phyloP scores from a whole-genome alignment of 1,140 invertebrate genomes.

The Dinoponera quadriceps region DNA sequence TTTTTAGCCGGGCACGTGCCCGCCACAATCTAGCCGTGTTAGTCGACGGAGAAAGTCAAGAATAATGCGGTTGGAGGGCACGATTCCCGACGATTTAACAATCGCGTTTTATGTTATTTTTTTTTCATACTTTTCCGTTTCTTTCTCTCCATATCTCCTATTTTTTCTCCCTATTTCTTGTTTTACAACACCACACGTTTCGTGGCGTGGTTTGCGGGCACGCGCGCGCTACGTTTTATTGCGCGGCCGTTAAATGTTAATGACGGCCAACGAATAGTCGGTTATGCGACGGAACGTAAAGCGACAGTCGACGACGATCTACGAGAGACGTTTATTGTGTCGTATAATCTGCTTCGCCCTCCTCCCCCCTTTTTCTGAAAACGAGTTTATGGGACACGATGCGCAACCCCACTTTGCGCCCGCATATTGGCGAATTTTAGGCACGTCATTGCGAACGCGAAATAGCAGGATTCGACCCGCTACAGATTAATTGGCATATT shows the following conservation, averaged over 20 bases:
- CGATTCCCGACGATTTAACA: slow-evolving; percentile 12
- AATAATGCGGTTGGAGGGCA: not conserved
- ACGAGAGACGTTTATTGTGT: slow-evolving; percentile 45
- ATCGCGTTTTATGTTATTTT: not conserved
- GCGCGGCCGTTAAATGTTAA: slow-evolving; percentile 52
- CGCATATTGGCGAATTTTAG: not conserved
- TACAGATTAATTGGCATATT: too few relatives aligned
- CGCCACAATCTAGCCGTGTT: not conserved
- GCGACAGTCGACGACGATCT: slow-evolving; percentile 27
- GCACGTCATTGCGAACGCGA: not conserved
- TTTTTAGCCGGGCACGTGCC: not conserved
- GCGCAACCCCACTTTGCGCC: not conserved
- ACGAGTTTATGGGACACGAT: slow-evolving; percentile 22
- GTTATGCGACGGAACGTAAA: slow-evolving; percentile 47
- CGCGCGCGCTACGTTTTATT: slow-evolving; percentile 33
- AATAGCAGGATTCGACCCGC: too few relatives aligned
- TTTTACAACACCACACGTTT: not conserved
- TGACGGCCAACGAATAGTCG: slow-evolving; percentile 34
- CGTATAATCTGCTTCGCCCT: slow-evolving; percentile 7
- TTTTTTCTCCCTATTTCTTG: too few relatives aligned
- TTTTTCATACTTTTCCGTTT: not conserved
- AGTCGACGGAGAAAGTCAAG: slow-evolving; percentile 2
- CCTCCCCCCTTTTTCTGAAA: slow-evolving; percentile 24
- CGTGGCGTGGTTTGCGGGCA: not conserved
- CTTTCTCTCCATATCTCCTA: not conserved